These are phyloP conservation scores for Danionella cerebrum DNA, from an alignment of 2,113 vertebrate species.

Conservation along the genomic window DNA sequence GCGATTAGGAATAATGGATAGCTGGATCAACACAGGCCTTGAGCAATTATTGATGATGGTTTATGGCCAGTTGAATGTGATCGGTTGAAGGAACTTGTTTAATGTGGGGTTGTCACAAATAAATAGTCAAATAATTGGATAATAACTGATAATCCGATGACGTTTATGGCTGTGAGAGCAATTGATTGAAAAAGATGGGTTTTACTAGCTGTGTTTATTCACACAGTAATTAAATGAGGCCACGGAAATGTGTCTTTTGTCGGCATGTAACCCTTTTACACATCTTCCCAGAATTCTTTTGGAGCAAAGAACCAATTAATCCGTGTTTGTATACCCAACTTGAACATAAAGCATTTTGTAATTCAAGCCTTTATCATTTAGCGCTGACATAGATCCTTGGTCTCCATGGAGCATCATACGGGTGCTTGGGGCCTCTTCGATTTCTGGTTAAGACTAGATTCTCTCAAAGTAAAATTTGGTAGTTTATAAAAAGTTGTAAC, in stretches of 20 bases:
- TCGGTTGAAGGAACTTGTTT: not conserved
- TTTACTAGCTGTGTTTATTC: constrained; percentile 36
- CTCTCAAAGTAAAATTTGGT: not conserved
- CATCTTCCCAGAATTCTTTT: constrained; percentile 51
- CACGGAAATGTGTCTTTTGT: constrained; percentile 28
- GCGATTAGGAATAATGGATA: too few species aligned
- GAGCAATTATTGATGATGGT: too few species aligned
- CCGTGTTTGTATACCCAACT: not conserved
- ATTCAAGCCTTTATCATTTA: not conserved
- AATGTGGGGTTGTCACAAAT: not conserved
- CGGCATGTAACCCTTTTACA: constrained; percentile 33
- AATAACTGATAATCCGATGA: not conserved
- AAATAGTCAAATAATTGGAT: not conserved
- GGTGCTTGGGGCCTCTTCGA: not conserved
- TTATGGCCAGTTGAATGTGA: too few species aligned
- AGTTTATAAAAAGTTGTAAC: not conserved
- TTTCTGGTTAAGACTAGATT: not conserved
- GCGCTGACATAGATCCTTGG: not conserved
- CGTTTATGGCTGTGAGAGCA: not conserved
- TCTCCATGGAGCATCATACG: constrained; percentile 16
- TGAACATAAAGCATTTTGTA: constrained; percentile 3
- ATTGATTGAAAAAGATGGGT: constrained; percentile 1
- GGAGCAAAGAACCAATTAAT: not conserved
- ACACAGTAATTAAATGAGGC: constrained; percentile 33
- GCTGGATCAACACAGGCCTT: too few species aligned